Conservation (phyloP, 2,888 invertebrate species). For the Actias luna region DNA sequence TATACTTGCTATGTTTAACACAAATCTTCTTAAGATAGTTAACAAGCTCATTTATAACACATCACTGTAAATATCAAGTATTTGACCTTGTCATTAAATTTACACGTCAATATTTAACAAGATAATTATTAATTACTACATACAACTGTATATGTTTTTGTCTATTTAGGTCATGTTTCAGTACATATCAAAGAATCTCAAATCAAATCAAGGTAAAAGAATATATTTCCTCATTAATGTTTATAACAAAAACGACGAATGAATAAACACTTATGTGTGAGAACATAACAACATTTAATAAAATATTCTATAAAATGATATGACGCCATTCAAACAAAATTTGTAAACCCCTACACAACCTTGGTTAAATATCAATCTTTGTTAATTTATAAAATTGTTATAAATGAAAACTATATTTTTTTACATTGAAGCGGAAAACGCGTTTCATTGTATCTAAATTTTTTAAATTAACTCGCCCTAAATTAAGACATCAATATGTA, state of each 20-base stretch:
- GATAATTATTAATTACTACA: background rate
- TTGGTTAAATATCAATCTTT: background rate
- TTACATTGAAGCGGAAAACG: background rate
- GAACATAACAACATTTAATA: no score
- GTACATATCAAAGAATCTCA: background rate
- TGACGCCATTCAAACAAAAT: background rate
- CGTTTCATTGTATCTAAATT: no score
- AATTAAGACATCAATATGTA: background rate
- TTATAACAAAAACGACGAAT: background rate
- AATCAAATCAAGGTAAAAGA: background rate
- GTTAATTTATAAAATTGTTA: no score
- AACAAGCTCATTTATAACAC: background rate
- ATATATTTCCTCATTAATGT: background rate
- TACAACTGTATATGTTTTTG: background rate
- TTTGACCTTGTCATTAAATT: constrained; percentile 6
- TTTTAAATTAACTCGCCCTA: background rate
- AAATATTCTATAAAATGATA: no score
- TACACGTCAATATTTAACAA: background rate
- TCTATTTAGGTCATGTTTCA: background rate
- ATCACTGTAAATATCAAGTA: constrained; percentile 4
- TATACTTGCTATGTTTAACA: background rate
- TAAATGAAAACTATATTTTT: background rate
- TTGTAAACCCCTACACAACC: no score
- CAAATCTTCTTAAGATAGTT: background rate
- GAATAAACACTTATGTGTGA: no score